These are phyloP conservation scores for Sigmodon hispidus DNA, from an alignment of 2,113 vertebrate species.

Conservation along the genomic window DNA sequence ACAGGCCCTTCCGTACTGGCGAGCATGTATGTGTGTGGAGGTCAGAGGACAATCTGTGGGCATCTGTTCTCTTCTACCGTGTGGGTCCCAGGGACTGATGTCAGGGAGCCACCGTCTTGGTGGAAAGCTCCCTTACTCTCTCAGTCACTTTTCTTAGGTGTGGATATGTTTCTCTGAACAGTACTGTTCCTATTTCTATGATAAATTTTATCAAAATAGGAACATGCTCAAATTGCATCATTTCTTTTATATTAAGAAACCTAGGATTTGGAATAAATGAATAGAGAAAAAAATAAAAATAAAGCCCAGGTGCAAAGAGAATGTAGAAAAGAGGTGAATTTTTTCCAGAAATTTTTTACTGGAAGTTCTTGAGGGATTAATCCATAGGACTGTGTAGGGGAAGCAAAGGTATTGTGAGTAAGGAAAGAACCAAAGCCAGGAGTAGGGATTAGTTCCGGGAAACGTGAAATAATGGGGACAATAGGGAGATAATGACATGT, in stretches of 20 bases:
- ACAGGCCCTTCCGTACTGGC: neutral
- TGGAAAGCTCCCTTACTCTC: neutral
- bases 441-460: neutral
- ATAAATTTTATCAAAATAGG: slow-evolving; percentile 22
- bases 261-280: slow-evolving; percentile 43
- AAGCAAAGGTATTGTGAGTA: slow-evolving; percentile 25
- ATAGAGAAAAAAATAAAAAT: slow-evolving; percentile 8
- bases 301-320: neutral
- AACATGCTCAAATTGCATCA: neutral
- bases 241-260: slow-evolving; percentile 43
- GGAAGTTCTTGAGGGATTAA: slow-evolving; percentile 33
- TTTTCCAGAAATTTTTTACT: slow-evolving; percentile 34
- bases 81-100: neutral
- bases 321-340: slow-evolving; percentile 36
- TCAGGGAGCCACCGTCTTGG: neutral
- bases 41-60: neutral
- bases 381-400: neutral
- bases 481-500: neutral
- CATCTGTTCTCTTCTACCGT: neutral
- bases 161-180: neutral
- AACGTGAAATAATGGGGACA: neutral
- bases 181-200: neutral
- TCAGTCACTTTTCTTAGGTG: neutral
- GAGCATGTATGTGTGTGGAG: neutral
- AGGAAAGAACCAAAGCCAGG: neutral